These are phyloP conservation scores for Zaprionus camerounensis DNA, from an alignment of 1,140 invertebrate species.

Conservation along the genomic window DNA sequence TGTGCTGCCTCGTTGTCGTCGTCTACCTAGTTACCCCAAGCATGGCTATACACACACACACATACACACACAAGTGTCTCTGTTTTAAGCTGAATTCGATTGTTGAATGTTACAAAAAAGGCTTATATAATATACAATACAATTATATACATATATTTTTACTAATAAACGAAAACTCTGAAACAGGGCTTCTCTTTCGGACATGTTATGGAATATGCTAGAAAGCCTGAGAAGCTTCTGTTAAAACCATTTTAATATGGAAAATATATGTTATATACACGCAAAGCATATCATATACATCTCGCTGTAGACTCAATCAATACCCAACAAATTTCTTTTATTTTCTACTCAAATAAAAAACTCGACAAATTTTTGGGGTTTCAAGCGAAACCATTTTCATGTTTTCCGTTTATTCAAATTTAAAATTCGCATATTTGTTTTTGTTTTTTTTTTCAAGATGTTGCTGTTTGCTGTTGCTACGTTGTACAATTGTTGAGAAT, in stretches of 20 bases:
- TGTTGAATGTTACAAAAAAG: constrained; percentile 56
- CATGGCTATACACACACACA: neutral
- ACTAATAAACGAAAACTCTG: constrained; percentile 64
- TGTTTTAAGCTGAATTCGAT: constrained; percentile 43
- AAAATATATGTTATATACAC: neutral
- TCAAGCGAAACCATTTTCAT: constrained; percentile 20
- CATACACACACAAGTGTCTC: constrained; percentile 1
- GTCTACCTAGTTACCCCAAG: constrained; percentile 19
- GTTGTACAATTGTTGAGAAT: constrained; percentile 61
- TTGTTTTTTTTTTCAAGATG: constrained; percentile 41
- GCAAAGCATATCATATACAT: neutral
- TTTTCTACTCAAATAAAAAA: neutral
- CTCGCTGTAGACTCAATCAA: neutral
- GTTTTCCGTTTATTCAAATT: constrained; percentile 64
- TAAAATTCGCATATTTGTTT: constrained; percentile 38
- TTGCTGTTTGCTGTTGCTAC: constrained; percentile 44
- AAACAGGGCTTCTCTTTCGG: neutral
- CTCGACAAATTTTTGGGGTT: constrained; percentile 2
- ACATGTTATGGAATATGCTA: neutral
- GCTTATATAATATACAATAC: constrained; percentile 58
- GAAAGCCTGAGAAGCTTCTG: neutral
- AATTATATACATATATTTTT: constrained; percentile 70
- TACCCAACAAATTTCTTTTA: neutral
- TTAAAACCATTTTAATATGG: neutral
- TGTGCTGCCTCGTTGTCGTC: neutral